Base-by-base conservation (phyloP, 2,888 invertebrate genomes). In the Oscheius myriophilus region DNA sequence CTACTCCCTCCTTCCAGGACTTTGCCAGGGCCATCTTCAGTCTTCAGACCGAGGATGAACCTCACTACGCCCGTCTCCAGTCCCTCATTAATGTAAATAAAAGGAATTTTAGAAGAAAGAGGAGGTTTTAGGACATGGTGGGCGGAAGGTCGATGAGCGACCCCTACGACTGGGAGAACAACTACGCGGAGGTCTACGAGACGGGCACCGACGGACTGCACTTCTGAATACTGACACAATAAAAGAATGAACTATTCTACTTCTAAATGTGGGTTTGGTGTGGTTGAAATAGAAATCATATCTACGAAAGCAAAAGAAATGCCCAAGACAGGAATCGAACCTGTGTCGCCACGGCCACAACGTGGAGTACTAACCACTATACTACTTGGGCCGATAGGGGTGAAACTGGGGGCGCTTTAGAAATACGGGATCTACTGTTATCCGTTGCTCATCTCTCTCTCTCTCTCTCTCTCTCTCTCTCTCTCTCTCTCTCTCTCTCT, bases 321-420 rank as follows among this genome's bases (percentile, higher is more conserved):
- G 63, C 63, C 63, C 63, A 52, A 25, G 63, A 45, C 63, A 45
- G 73, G 79, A 79, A 81, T 81, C 77, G 77, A 79, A 79, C 79
- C 73, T 57, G 67, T 66, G 79, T 79, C 79, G 79, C 79, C 73
- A 78, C 79, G 79, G 79, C 79, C 79, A 79, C 79, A 79, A 79
- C 79, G 79, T 78, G 73, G 79, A 80, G 79, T 79, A 79, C 79
- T 79, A 79, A 79, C 79, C 79, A 79, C 79, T 79, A 79, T 79
- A 79, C 79, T 80, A 79, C 63, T 25, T 52, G 63, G 63, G 63
- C 63, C 63, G 43, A 58, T 33, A 33, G 33, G n/a, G n/a, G n/a
- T n/a, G n/a, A n/a, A n/a, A n/a, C n/a, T n/a, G n/a, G n/a, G n/a
- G n/a, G n/a, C n/a, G n/a, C n/a, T n/a, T n/a, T n/a, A n/a, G n/a